These are phyloP conservation scores for Hermaeophaga mercurialis DNA, from an alignment of 2,888 invertebrate species.

Conservation along the genomic window DNA sequence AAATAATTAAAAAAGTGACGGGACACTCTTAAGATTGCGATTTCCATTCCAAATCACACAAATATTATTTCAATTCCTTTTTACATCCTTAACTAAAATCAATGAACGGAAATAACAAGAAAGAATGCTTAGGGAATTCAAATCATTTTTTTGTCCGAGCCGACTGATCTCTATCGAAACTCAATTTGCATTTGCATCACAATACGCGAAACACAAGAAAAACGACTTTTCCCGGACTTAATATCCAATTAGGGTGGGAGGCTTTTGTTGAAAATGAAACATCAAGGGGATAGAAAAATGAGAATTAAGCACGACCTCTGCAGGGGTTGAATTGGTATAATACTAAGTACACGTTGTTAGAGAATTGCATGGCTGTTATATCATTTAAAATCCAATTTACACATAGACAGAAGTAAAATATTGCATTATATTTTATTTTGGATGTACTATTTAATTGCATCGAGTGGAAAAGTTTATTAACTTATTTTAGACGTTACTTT, in stretches of 20 bases:
- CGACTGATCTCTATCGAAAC: neutral
- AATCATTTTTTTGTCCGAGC: neutral
- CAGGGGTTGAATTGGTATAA: neutral
- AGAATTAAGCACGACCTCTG: neutral
- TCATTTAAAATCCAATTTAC: no score
- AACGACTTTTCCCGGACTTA: constrained; percentile 1
- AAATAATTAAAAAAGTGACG: no score
- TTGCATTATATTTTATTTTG: no score
- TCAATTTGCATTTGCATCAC: constrained; percentile 3
- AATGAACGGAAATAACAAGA: neutral
- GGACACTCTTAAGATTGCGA: no score
- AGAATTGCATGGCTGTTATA: neutral
- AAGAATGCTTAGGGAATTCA: neutral
- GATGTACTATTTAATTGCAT: no score
- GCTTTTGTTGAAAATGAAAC: constrained; percentile 5
- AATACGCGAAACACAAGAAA: constrained; percentile 1
- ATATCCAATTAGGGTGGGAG: constrained; percentile 6
- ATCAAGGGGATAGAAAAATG: constrained; percentile 6
- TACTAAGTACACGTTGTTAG: neutral
- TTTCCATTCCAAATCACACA: no score
- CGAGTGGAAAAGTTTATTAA: no score
- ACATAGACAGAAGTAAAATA: no score
- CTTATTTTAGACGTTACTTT: no score
- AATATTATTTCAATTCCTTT: no score
- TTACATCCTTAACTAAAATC: no score